phyloP scores from a whole-genome alignment of 2,797 vertebrate genomes.

The Danio albolineatus region DNA sequence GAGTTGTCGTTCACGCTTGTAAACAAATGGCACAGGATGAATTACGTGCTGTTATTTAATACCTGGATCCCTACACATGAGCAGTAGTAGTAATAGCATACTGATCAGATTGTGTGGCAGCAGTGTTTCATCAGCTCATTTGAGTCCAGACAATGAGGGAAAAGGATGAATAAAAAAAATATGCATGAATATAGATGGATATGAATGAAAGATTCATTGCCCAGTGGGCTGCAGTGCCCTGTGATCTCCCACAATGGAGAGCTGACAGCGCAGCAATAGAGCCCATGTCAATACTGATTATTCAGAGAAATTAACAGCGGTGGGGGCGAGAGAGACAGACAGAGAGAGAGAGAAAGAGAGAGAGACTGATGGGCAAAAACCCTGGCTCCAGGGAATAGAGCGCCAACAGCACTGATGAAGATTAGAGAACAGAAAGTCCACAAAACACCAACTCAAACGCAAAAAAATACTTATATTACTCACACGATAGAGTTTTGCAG shows the following conservation, averaged over 20 bases:
- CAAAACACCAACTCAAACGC: not conserved
- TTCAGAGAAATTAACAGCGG: constrained; percentile 8
- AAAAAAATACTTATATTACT: not conserved
- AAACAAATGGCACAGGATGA: not conserved
- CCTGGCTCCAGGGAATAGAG: not conserved
- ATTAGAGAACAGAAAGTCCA: not conserved
- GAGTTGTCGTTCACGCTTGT: not conserved
- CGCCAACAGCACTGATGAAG: constrained; percentile 5
- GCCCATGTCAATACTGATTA: constrained; percentile 45
- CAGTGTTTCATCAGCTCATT: constrained; percentile 12
- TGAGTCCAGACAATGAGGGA: not conserved
- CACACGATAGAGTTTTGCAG: not conserved
- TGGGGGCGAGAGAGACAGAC: not conserved
- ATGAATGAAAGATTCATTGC: constrained; percentile 26
- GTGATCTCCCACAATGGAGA: constrained; percentile 36
- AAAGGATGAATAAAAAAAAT: constrained; percentile 11
- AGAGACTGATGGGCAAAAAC: not conserved
- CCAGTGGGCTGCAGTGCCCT: constrained; percentile 22
- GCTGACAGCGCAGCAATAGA: constrained; percentile 31
- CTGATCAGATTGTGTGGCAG: constrained; percentile 3
- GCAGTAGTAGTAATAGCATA: not conserved
- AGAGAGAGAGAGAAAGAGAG: not conserved
- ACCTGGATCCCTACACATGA: no score
- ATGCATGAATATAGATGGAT: constrained; percentile 33
- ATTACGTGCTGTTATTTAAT: not conserved